Evolutionary conservation across 2,888 invertebrate genomes (phyloP), one percentile per base, ranked within the genome.

Genomic region (Eulithis prunata): DNA sequence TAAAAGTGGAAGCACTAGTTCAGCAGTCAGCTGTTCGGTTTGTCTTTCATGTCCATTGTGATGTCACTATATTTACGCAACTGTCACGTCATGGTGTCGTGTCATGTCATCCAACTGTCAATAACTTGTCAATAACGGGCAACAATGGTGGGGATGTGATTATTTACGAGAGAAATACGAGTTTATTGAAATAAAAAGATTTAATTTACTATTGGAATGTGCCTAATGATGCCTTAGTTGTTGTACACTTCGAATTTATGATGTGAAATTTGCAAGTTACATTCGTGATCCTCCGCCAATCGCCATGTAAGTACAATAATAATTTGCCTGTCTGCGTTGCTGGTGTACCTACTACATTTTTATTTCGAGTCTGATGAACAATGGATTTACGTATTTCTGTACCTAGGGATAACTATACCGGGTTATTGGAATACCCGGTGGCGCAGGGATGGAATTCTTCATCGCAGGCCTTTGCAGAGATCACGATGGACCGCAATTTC

Each of bases 401-500:
- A 76, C 3, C 68, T 73, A 91, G 92, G 92, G 83, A 84, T 68
- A 91, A 91, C 79, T 72, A 79, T 75, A 90, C 86, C 74, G 81
- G 75, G 73, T 79, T 75, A 62, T 68, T 77, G 71, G 86, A 83
- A 66, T 84, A 84, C 75, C 90, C 89, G 73, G 84, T 87, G 77
- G 91, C 91, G 70, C 85, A 87, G 75, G 80, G 85, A 87, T 95
- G 95, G 95, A 95, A 95, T 83, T 93, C 87, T 10, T 94, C 95
- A 43, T 92, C 94, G 65, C 94, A 83, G 94, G 95, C 75, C 90
- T 94, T 71, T 86, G 41, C 95, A 74, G 95, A 96, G 75, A 95
- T 96, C 79, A 94, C 96, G 75, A 89, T 91, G 95, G 97, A 97
- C 89, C 95, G 96, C 77, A 97, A 96, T 83, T 89, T 95, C 88